These are phyloP conservation scores for Biston betularia DNA, from an alignment of 2,888 invertebrate genomes.

Conservation along the genomic window DNA sequence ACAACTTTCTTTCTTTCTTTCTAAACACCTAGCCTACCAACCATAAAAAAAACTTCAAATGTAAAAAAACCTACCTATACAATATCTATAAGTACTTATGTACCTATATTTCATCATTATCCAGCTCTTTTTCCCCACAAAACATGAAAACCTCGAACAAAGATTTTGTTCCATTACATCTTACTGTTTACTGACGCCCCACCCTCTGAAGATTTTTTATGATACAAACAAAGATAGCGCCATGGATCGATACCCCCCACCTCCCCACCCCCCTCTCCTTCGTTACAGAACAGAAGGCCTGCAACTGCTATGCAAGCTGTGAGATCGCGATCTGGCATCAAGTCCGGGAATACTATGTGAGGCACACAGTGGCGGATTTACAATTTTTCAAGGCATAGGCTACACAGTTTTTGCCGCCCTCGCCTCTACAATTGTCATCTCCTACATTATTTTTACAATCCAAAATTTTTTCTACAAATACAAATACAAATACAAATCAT, in stretches of 20 bases:
- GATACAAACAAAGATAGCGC: constrained; percentile 78
- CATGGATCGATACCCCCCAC: constrained; percentile 33
- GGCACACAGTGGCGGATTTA: no score
- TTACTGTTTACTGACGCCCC: constrained; percentile 51
- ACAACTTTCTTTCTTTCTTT: no score
- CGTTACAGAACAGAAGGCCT: constrained; percentile 58
- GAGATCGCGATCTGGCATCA: constrained; percentile 53
- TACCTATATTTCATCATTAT: neutral
- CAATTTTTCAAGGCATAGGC: no score
- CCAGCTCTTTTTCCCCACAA: neutral
- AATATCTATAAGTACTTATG: no score
- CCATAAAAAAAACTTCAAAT: no score
- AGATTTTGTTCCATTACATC: constrained; percentile 17
- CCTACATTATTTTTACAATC: no score
- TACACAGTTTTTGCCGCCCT: no score
- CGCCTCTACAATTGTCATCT: no score
- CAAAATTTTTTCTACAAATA: no score
- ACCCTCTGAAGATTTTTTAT: constrained; percentile 80
- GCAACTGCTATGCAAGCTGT: neutral
- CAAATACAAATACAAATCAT: no score
- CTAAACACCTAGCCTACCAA: no score
- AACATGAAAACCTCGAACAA: constrained; percentile 34
- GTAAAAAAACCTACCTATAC: neutral
- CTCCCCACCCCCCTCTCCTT: constrained; percentile 49
- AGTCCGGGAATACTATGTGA: constrained; percentile 52